phyloP scores from a whole-genome alignment of 1,140 invertebrate genomes.

The Drosophila leontia region DNA sequence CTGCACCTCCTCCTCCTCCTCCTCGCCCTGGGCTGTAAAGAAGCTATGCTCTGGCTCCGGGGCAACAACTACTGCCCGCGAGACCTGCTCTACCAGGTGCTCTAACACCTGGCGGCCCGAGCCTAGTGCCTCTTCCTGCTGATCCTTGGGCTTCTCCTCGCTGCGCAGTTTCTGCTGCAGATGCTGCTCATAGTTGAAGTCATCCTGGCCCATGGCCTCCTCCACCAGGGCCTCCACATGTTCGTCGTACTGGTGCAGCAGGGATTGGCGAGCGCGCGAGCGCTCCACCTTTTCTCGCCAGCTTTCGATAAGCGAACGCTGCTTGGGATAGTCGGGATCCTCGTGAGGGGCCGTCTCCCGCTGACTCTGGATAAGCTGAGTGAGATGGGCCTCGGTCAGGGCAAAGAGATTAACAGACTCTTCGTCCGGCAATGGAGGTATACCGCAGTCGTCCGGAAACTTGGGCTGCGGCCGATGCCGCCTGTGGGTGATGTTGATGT shows the following conservation, averaged over 20 bases:
- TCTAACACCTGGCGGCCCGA: slow-evolving; percentile 50
- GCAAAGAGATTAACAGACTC: slow-evolving; percentile 73
- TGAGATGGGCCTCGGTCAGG: slow-evolving; percentile 74
- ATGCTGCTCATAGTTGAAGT: slow-evolving; percentile 65
- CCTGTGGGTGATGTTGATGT: slow-evolving; percentile 83
- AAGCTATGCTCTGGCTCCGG: slow-evolving; percentile 56
- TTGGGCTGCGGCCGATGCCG: slow-evolving; percentile 65
- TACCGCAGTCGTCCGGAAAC: slow-evolving; percentile 31
- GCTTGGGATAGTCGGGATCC: slow-evolving; percentile 32
- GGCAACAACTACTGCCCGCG: slow-evolving; percentile 58
- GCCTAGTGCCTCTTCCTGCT: neutral
- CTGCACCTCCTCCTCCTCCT: neutral
- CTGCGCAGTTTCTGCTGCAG: slow-evolving; percentile 49
- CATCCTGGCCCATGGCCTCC: slow-evolving; percentile 62
- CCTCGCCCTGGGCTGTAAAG: slow-evolving; percentile 61
- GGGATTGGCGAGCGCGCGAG: slow-evolving; percentile 62
- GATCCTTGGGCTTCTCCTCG: slow-evolving; percentile 19
- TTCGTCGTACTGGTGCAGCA: slow-evolving; percentile 61
- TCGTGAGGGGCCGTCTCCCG: slow-evolving; percentile 3
- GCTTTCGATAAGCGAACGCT: slow-evolving; percentile 67
- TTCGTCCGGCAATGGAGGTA: slow-evolving; percentile 25
- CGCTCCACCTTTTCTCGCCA: slow-evolving; percentile 80
- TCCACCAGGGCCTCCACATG: slow-evolving; percentile 69
- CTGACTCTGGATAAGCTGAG: slow-evolving; percentile 56
- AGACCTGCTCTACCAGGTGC: slow-evolving; percentile 65